phyloP scores from a whole-genome alignment of 1,140 invertebrate species.

The Lucilia sericata region DNA sequence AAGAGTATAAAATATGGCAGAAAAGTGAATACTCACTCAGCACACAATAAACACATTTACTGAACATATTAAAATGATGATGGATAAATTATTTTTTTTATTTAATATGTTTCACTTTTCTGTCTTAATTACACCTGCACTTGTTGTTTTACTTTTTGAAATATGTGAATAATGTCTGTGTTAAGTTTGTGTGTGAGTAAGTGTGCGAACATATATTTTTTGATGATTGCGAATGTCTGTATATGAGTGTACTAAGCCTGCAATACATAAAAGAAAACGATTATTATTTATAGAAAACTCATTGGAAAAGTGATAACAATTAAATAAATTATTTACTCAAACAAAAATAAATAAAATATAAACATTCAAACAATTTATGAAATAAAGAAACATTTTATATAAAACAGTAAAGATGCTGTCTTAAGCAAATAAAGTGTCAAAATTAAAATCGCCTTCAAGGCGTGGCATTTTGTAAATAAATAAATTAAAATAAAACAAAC shows the following conservation, averaged over 20 bases:
- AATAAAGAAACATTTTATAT: neutral
- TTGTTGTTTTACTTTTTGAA: neutral
- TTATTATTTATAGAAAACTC: slow-evolving; percentile 5
- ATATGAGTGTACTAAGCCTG: neutral
- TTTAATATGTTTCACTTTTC: slow-evolving; percentile 8
- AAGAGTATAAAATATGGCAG: too few relatives aligned
- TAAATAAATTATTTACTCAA: neutral
- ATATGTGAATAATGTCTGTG: neutral
- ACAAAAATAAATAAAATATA: neutral
- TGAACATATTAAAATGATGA: neutral
- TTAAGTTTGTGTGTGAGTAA: neutral
- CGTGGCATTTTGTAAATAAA: neutral
- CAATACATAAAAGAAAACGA: neutral
- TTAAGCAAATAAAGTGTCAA: neutral
- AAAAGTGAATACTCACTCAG: neutral
- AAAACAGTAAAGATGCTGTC: neutral
- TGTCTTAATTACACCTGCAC: slow-evolving; percentile 22
- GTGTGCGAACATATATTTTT: neutral
- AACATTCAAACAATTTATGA: neutral
- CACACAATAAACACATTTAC: neutral
- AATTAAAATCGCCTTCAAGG: neutral
- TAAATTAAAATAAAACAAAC: neutral
- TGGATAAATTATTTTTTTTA: slow-evolving; percentile 16
- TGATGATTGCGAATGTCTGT: neutral
- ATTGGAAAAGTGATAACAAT: neutral